Base-by-base conservation (phyloP, 2,797 vertebrate genomes). In the Sebastes steindachneri region DNA sequence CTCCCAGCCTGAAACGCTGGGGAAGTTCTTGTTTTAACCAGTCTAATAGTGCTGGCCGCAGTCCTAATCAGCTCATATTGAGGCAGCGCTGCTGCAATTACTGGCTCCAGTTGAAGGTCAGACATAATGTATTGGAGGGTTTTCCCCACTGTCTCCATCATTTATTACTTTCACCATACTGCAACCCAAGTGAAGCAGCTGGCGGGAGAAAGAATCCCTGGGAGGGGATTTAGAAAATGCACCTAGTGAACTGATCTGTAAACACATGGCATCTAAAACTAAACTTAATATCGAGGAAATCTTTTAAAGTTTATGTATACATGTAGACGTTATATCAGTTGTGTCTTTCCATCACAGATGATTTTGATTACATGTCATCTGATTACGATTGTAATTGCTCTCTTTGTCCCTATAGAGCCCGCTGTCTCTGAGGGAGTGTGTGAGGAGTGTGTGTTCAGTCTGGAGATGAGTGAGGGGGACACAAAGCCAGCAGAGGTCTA, bases 391-490 rank as follows among this genome's bases (percentile, higher is more conserved):
- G 2, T 63, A 59, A 77, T 68, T 62, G 9, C 17, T 55, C 37
- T 53, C 21, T 64, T 1, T 63, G 23, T 67, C 25, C 45, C 6
- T 10, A 3, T 53, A 96, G 96, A 96, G 63, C 86, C 93, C 5
- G 91, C 93, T 3, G 78, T 83, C 10, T 96, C 94, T 8, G 94
- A 96, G 10, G 96, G 94, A 68, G 92, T 93, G 58, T 96, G 96
- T 80, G 96, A 97, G 51, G 90, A 97, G 78, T 97, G 96, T 0
- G 95, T 96, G 88, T 99, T 97, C 95, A 98, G 97, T 0, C 94
- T 99, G 91, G 98, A 99, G 93, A 97, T 99, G 96, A 96, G 96
- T 0, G 96, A 96, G 57, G 96, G 96, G 0, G 95, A 96, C 71
- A 78, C 92, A 0, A 93, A 94, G 1, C 94, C 95, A 4, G 93